Evolutionary conservation across 1,140 invertebrate genomes (phyloP), one percentile per base, ranked within the genome.

Genomic region (Rhopalosiphum maidis): DNA sequence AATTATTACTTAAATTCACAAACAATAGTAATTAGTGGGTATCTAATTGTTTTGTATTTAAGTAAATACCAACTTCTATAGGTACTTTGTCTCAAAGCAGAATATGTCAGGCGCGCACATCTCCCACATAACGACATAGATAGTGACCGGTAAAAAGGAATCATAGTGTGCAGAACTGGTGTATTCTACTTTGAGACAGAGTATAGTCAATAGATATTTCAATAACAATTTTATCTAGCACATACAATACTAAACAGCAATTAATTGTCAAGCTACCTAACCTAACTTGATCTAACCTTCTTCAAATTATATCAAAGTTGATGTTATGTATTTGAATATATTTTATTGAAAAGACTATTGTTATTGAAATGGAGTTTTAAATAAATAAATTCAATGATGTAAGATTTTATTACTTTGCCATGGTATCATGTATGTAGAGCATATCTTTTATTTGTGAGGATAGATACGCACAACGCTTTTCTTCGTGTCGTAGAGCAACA

Each of bases 371-470:
- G n/a, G 4, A 15, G 5, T 18, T n/a, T 77, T n/a, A 77, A n/a
- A 11, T 6, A 35, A 35, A n/a, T 77, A 18, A n/a, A 77, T 77
- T 18, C n/a, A 43, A 93, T 46, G 9, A 55, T 77, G 11, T 25
- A 60, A 90, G 25, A 35, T 46, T 37, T 85, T 54, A 35, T 94
- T 95, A 77, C 60, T 77, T 77, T n/a, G 60, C 95, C 94, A 96
- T 96, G 96, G 97, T 97, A 95, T 97, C 97, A 94, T 97, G 96
- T 22, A 96, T 96, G 3, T 96, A 95, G 68, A 98, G 97, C 97
- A 99, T 99, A 68, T 97, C 96, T 95, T 98, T 98, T 94, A 98
- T 98, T 96, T 99, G 97, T 94, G 97, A 96, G 37, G 97, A 97
- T n/a, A 99, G 95, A 96, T 98, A 99, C 37, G 97, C 97, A 95